phyloP scores from a whole-genome alignment of 2,113 vertebrate species.

The Equus przewalskii region DNA sequence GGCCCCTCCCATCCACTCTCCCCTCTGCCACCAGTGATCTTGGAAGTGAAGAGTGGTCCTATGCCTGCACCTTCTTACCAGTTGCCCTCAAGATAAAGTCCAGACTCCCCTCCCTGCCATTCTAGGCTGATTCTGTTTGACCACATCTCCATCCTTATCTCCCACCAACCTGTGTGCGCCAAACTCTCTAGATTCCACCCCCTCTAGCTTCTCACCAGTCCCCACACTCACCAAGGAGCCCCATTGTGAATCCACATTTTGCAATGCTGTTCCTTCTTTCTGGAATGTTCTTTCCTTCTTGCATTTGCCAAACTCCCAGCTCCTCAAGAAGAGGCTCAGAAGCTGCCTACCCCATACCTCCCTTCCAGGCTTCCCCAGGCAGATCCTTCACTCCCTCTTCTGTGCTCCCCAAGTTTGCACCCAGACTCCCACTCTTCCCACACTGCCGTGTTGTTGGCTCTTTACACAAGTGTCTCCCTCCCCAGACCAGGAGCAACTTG shows the following conservation, averaged over 20 bases:
- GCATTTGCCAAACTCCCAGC: background rate
- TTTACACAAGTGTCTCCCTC: background rate
- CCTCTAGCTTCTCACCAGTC: background rate
- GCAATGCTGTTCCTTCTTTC: background rate
- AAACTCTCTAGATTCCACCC: background rate
- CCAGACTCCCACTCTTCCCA: background rate
- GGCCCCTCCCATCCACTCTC: background rate
- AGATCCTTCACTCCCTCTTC: background rate
- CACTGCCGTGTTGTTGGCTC: background rate
- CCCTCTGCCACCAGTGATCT: background rate
- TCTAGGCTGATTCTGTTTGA: too few species aligned
- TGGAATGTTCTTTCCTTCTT: background rate
- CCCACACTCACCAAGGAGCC: background rate
- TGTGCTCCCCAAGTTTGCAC: background rate
- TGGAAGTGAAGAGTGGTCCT: background rate
- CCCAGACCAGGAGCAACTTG: background rate
- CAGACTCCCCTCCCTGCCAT: background rate
- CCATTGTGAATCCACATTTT: background rate
- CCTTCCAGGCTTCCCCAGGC: background rate
- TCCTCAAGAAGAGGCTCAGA: background rate
- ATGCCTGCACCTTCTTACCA: background rate
- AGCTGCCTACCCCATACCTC: accelerated
- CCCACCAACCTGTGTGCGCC: background rate
- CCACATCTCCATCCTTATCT: background rate
- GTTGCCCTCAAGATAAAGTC: background rate